These are phyloP conservation scores for Cynocephalus volans DNA, from an alignment of 2,113 vertebrate genomes.

Conservation along the genomic window DNA sequence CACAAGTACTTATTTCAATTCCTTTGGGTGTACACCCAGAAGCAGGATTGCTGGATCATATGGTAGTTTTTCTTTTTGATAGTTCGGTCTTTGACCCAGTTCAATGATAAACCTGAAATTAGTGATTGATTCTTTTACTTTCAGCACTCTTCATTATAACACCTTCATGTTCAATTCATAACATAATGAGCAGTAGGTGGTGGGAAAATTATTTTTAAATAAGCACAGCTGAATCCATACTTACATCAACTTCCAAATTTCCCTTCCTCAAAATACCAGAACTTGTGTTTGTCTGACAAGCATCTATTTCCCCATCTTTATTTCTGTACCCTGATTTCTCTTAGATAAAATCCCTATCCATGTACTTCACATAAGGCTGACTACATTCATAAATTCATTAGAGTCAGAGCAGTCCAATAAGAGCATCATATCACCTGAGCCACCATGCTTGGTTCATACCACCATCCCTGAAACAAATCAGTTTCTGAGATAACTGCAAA, in stretches of 20 bases:
- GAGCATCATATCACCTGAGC: background rate
- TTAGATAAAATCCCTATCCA: background rate
- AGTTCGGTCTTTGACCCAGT: background rate
- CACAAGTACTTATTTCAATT: background rate
- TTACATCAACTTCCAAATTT: background rate
- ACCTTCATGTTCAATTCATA: background rate
- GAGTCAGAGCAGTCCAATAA: background rate
- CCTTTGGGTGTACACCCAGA: no score
- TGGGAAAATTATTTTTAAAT: background rate
- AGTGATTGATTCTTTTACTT: background rate
- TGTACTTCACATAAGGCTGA: background rate
- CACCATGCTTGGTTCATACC: background rate
- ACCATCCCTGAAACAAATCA: background rate
- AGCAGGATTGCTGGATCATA: fast-evolving
- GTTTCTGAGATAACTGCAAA: background rate
- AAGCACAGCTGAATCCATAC: background rate
- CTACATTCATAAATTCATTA: background rate
- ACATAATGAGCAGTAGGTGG: background rate
- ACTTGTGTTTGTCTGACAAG: background rate
- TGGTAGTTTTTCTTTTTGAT: background rate
- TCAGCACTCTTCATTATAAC: background rate
- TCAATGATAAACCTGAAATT: slow-evolving; percentile 11
- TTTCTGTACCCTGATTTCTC: background rate
- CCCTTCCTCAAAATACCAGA: background rate
- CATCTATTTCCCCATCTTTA: background rate